Evolutionary conservation across 2,113 vertebrate species (phyloP).

Genomic region (Neomonachus schauinslandi): DNA sequence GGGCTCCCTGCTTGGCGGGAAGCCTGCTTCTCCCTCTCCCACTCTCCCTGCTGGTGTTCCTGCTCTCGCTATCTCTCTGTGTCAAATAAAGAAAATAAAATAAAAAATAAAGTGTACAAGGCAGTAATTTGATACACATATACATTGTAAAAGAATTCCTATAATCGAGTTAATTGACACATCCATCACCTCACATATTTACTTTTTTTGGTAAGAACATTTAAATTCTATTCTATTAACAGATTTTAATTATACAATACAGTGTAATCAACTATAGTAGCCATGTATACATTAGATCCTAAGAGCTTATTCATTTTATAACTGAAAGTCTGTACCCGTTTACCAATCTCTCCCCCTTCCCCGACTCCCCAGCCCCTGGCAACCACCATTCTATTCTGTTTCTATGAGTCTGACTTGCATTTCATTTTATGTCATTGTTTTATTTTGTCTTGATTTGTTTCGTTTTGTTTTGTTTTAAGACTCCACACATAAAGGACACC

Average conservation of each 20-base stretch:
- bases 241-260: neutral
- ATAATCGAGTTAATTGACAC: neutral
- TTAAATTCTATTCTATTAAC: neutral
- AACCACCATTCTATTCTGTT: neutral
- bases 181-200: neutral
- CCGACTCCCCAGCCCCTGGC: neutral
- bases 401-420: neutral
- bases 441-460: neutral
- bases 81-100: too few relatives aligned
- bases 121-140: neutral
- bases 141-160: neutral
- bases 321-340: neutral
- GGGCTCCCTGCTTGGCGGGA: too few relatives aligned
- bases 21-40: too few relatives aligned
- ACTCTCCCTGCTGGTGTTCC: too few relatives aligned
- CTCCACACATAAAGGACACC: neutral
- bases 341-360: neutral
- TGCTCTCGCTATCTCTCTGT: too few relatives aligned
- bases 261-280: neutral
- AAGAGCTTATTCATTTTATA: slow-evolving; percentile 19
- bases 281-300: neutral
- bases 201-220: neutral
- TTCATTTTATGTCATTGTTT: neutral
- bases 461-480: neutral
- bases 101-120: neutral